phyloP scores from a whole-genome alignment of 2,113 vertebrate genomes.

The Sialia sialis region DNA sequence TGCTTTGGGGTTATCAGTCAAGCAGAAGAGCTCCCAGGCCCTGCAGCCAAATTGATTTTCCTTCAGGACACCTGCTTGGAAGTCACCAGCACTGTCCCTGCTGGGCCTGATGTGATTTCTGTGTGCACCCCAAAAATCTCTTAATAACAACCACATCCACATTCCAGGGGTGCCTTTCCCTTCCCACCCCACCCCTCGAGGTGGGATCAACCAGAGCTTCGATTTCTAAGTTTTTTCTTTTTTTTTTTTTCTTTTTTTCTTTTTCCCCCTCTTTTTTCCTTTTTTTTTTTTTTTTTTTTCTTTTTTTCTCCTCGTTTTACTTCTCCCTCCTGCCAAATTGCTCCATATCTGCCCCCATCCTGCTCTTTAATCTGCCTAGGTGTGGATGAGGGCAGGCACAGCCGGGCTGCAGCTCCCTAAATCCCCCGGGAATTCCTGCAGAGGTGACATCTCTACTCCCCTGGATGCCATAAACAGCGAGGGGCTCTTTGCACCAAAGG shows the following conservation, averaged over 20 bases:
- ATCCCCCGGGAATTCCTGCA: background rate
- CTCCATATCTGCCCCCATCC: slow-evolving; percentile 15
- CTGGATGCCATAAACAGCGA: background rate
- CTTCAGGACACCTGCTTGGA: background rate
- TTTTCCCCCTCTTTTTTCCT: fast-evolving
- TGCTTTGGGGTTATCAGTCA: background rate
- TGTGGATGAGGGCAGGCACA: background rate
- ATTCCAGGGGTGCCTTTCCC: background rate
- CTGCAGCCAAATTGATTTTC: background rate
- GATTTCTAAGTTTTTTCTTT: background rate
- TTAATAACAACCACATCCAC: background rate
- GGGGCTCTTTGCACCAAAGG: slow-evolving; percentile 35
- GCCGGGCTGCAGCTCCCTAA: background rate
- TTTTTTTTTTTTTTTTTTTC: fast-evolving
- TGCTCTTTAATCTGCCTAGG: background rate
- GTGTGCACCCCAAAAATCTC: background rate
- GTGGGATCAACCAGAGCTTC: background rate
- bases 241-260: no score
- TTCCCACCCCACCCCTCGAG: fast-evolving
- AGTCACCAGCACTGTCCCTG: background rate
- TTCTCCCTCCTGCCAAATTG: background rate
- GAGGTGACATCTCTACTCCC: background rate
- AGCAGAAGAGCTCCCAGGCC: background rate
- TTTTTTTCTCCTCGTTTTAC: background rate
- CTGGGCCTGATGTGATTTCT: background rate